Evolutionary conservation across 1,140 invertebrate genomes (phyloP), one percentile per base, ranked within the genome.

Genomic region (Conopomorpha cramerella): DNA sequence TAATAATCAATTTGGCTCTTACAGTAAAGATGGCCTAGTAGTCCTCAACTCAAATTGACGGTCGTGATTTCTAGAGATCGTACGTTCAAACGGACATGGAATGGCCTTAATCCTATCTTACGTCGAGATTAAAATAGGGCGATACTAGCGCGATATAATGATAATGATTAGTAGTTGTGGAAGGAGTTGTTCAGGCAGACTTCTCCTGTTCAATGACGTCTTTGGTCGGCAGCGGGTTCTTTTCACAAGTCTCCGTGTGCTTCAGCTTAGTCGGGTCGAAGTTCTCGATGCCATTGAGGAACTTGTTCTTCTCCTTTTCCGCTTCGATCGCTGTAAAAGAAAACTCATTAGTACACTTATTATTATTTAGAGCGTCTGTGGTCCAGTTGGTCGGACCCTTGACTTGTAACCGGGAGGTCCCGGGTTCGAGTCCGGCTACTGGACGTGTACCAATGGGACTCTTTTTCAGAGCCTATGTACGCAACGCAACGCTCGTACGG

Each of bases 181-280:
- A 35, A 45, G 36, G 34, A 19, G 45, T 42, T 39, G 39, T 57
- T 82, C 78, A 85, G 60, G 83, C 84, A 37, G 80, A 81, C 66
- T 87, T 88, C 66, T 88, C 86, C 66, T 86, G 83, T 49, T 86
- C 86, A 53, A 88, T 88, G 43, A 82, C 78, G 76, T 90, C 88
- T 83, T 91, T 90, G 60, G 90, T 92, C 49, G 92, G 92, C 57
- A 95, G 81, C 34, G 88, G 86, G 79, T 94, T 94, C 78, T 94
- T 94, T 72, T 94, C 92, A 56, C 86, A 86, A 32, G 92, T 95
- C 77, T 93, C 88, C 29, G 92, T 90, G 58, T 90, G 92, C 74
- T 93, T 93, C 78, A 95, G 68, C 71, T 92, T 92, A 42, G 80
- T 84, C 16, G 86, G 77, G 79, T 94, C 88, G 65, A 94, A 95